These are phyloP conservation scores for Noctua janthina DNA, from an alignment of 2,888 invertebrate genomes.

Conservation along the genomic window DNA sequence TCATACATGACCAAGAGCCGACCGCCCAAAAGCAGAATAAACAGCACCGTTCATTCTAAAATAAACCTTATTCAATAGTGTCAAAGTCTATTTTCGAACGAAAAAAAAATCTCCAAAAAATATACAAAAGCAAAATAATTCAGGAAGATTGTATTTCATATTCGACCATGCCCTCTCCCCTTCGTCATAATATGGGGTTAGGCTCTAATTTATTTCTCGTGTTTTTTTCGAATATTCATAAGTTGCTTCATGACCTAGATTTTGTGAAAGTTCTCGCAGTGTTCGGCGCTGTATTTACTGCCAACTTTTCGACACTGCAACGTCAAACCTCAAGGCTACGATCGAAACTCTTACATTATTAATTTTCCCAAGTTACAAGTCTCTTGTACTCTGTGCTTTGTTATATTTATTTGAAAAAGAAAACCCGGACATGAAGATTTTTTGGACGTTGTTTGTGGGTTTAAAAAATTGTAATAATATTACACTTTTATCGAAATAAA, in stretches of 20 bases:
- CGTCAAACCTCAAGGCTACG: constrained; percentile 71
- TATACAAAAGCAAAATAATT: constrained; percentile 63
- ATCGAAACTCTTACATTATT: constrained; percentile 67
- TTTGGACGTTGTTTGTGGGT: accelerated
- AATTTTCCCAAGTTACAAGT: constrained; percentile 58
- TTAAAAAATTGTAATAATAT: neutral
- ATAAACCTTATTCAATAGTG: neutral
- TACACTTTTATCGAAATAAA: accelerated
- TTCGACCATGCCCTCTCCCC: constrained; percentile 56
- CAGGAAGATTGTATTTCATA: constrained; percentile 64
- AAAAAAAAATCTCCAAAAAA: constrained; percentile 28
- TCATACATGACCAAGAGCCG: constrained; percentile 52
- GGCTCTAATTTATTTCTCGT: constrained; percentile 56
- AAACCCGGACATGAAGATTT: neutral
- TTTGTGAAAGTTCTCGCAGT: constrained; percentile 71
- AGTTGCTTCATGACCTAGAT: constrained; percentile 76
- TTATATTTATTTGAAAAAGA: neutral
- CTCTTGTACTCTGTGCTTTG: constrained; percentile 34
- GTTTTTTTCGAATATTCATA: constrained; percentile 67
- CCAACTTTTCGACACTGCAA: constrained; percentile 71
- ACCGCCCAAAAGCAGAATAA: constrained; percentile 38
- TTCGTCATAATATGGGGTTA: constrained; percentile 54
- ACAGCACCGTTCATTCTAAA: constrained; percentile 11
- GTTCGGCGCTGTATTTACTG: constrained; percentile 72
- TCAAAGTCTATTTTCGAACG: constrained; percentile 28